Evolutionary conservation across 2,797 vertebrate species (phyloP).

Genomic region (Nyctalus aviator): DNA sequence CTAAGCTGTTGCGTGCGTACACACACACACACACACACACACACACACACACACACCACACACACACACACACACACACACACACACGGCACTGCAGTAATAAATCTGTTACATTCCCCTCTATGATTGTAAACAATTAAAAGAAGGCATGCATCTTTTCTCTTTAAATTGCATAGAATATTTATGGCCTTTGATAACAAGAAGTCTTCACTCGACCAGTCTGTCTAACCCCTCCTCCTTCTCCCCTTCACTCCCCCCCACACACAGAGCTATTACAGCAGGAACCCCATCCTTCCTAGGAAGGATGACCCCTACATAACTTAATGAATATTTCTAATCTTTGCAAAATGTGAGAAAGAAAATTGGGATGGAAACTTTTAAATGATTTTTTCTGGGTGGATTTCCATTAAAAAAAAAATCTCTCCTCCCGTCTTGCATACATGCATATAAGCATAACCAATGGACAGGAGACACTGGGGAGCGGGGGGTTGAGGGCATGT

Average conservation of each 20-base stretch:
- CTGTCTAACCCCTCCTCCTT: neutral
- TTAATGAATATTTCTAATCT: neutral
- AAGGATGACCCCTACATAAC: neutral
- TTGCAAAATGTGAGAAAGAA: conserved; percentile 21
- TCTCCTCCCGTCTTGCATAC: neutral
- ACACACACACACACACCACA: rapidly evolving
- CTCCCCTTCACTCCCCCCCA: no score
- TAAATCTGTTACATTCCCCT: neutral
- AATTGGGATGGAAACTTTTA: conserved; percentile 4
- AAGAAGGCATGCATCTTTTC: neutral
- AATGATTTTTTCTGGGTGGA: neutral
- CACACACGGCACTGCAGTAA: neutral
- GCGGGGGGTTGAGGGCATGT: no score
- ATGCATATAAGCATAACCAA: no score
- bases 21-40: rapidly evolving
- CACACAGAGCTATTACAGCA: rapidly evolving
- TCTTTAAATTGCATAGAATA: neutral
- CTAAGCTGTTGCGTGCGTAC: no score
- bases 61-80: rapidly evolving
- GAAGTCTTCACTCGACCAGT: neutral
- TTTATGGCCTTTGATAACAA: neutral
- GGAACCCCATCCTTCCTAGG: neutral
- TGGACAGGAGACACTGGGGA: no score
- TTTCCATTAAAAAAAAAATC: neutral
- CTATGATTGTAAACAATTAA: neutral